Evolutionary conservation across 1,140 invertebrate species (phyloP), one percentile per base, ranked within the genome.

Genomic region (Hylaeus volcanicus): DNA sequence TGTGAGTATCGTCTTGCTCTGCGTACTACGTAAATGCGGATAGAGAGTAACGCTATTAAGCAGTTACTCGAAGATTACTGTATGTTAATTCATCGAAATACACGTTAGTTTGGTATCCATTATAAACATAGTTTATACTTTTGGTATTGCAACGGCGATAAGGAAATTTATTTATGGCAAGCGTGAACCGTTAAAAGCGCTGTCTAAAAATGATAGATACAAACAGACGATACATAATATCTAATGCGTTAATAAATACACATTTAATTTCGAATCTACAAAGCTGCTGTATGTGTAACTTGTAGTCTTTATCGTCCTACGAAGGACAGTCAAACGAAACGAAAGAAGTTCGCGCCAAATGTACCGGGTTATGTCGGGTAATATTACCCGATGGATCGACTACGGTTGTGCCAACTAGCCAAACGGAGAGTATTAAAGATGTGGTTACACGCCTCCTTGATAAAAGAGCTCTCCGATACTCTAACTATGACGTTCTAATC

Each of bases 311-410:
- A 78, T 92, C 92, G 89, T 93, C 93, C 88, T 93, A 86, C 74
- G 92, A 93, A 88, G 93, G 93, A 88, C 92, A 92, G 61, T 92
- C 88, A 65, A 92, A 92, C 76, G 93, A 93, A 90, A 92, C 91
- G 84, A 92, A 90, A 91, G 92, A 93, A 58, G 88, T 88, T 88
- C 92, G 91, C 77, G 83, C 88, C 80, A 93, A 93, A 89, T 93
- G 92, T 85, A 91, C 92, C 79, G 93, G 93, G 48, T 92, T 98
- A 70, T 98, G 98, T 93, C 96, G 98, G 74, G 97, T 99, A 64
- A 96, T 98, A 88, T 94, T 99, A 72, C 97, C 97, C 4, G 98
- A 98, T 93, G 96, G 96, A 65, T 97, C 98, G 43, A 98, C 98
- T 12, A 98, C 98, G 5, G 98, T 99, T 82, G 97, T 99, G 66